Percentiles rank a stretch among this genome's conserved stretches.
phyloP scores from a whole-genome alignment of 2,113 vertebrate genomes.

The Gopherus evgoodei region DNA sequence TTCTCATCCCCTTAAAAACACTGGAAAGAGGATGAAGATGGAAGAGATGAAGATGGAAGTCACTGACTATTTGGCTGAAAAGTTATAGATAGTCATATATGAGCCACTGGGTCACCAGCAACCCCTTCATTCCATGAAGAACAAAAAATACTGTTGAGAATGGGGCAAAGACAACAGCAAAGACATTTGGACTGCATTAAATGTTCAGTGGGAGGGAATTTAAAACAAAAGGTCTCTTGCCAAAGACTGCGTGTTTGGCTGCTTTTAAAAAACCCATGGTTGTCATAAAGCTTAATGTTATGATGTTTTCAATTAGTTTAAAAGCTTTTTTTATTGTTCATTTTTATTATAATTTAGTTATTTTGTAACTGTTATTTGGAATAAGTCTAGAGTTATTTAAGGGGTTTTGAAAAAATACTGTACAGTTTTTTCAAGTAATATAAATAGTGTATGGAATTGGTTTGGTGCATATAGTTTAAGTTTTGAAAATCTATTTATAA shows the following conservation, averaged over 20 bases:
- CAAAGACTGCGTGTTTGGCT: neutral
- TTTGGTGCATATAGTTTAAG: neutral
- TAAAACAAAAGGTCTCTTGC: slow-evolving; percentile 34
- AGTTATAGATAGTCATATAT: neutral
- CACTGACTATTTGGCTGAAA: neutral
- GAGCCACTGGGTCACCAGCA: neutral
- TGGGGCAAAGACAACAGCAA: neutral
- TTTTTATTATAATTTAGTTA: slow-evolving; percentile 45
- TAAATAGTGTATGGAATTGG: neutral
- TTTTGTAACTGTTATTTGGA: slow-evolving; percentile 57
- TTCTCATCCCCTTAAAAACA: neutral
- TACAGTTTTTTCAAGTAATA: neutral
- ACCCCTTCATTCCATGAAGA: neutral
- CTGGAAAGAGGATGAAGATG: neutral
- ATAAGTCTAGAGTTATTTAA: slow-evolving; percentile 28
- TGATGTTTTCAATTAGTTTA: slow-evolving; percentile 60
- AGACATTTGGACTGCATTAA: slow-evolving; percentile 58
- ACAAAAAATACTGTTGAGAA: neutral
- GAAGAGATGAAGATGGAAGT: neutral
- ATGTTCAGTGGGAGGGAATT: slow-evolving; percentile 3
- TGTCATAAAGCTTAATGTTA: slow-evolving; percentile 53
- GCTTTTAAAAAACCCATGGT: neutral
- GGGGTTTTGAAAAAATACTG: neutral
- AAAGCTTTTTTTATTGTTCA: slow-evolving; percentile 60
- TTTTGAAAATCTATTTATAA: neutral